Evolutionary conservation across 2,113 vertebrate species (phyloP).

Genomic region (Pteruthius melanotis): DNA sequence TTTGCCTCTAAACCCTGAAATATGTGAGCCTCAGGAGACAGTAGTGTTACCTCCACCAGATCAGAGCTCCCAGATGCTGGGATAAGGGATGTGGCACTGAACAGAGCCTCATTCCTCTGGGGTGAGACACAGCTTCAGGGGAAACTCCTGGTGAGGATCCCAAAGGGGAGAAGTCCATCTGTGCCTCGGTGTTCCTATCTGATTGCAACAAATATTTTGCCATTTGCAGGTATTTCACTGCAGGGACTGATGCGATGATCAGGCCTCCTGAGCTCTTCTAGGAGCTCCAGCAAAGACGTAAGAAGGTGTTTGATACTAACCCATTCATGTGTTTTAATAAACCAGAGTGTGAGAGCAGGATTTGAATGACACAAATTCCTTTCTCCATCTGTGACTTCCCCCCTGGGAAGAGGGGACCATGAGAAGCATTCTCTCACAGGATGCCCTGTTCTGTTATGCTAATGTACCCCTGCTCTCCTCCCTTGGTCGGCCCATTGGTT

Average conservation of each 20-base stretch:
- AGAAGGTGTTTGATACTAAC: not conserved
- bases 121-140: not conserved
- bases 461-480: no score
- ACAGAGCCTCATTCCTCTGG: not conserved
- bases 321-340: rapidly evolving
- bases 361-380: not conserved
- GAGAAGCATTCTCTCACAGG: no score
- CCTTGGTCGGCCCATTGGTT: no score
- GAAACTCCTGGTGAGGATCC: not conserved
- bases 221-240: rapidly evolving
- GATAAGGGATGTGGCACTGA: rapidly evolving
- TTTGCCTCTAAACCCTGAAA: rapidly evolving
- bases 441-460: no score
- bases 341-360: rapidly evolving
- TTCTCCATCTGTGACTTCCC: no score
- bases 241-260: not conserved
- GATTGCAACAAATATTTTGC: no score
- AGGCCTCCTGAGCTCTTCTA: not conserved
- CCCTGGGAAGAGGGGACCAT: no score
- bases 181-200: not conserved
- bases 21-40: not conserved
- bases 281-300: not conserved
- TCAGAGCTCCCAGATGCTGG: not conserved
- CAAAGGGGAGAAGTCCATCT: not conserved
- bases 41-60: not conserved